Conservation (phyloP, 2,797 vertebrate species). For the Cyclura pinguis region DNA sequence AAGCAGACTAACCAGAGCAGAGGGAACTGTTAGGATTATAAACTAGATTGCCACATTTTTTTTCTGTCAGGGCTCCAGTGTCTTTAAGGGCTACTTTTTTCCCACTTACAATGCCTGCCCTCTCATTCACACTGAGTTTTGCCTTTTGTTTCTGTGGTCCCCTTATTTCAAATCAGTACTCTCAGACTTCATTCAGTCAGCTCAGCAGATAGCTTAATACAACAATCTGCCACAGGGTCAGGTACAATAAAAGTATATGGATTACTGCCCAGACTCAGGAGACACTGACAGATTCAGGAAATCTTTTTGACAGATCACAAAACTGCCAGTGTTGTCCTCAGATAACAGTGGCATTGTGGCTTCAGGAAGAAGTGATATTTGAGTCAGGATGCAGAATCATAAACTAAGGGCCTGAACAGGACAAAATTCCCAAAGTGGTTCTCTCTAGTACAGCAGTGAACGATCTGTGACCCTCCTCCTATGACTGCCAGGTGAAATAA, state of each 20-base stretch:
- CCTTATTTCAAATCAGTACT: not conserved
- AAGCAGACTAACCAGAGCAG: not conserved
- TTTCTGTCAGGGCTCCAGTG: not conserved
- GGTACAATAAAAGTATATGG: not conserved
- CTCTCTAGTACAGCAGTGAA: not conserved
- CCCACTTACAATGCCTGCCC: not conserved
- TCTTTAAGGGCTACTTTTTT: not conserved
- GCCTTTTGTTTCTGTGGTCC: not conserved
- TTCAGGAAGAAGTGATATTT: not conserved
- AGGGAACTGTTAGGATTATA: not conserved
- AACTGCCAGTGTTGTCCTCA: not conserved
- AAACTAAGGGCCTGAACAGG: not conserved
- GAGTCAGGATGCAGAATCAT: not conserved
- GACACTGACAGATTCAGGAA: not conserved
- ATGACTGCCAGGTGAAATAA: too few relatives aligned
- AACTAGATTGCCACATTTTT: not conserved
- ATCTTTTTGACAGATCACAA: not conserved
- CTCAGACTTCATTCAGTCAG: not conserved
- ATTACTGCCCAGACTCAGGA: not conserved
- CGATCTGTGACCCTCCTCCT: too few relatives aligned
- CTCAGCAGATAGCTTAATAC: not conserved
- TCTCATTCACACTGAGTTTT: not conserved
- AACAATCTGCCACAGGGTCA: not conserved
- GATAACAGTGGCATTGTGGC: not conserved
- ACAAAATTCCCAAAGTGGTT: not conserved